phyloP scores from a whole-genome alignment of 2,113 vertebrate species.

The Columba livia region DNA sequence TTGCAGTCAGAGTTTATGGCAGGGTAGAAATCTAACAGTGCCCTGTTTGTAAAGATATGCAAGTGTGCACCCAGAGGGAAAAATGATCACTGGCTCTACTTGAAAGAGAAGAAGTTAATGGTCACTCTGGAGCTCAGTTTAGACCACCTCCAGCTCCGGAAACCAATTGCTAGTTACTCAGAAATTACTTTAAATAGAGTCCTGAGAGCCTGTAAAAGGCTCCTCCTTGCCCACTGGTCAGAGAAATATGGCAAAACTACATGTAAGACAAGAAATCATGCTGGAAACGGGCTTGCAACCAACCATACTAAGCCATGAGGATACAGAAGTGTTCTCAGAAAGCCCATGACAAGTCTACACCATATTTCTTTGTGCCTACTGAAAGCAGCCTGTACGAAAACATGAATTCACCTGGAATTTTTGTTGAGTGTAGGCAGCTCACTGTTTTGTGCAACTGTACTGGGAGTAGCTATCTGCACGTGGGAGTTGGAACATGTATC shows the following conservation, averaged over 20 bases:
- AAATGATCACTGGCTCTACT: conserved; percentile 48
- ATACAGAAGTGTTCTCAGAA: background rate
- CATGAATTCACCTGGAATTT: background rate
- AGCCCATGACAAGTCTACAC: background rate
- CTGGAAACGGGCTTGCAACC: background rate
- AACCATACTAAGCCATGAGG: background rate
- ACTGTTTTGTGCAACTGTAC: background rate
- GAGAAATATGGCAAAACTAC: background rate
- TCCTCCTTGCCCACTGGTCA: background rate
- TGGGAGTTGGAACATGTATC: background rate
- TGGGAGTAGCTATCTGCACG: background rate
- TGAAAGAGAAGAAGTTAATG: conserved; percentile 58
- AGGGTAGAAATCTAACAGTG: conserved; percentile 44
- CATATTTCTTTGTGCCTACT: background rate
- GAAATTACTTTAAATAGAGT: background rate
- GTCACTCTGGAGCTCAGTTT: background rate
- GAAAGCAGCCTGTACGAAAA: background rate
- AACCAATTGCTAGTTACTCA: background rate
- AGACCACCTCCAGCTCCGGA: background rate
- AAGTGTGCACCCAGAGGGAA: conserved; percentile 38
- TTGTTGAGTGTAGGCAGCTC: background rate
- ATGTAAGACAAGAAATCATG: background rate
- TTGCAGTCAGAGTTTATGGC: conserved; percentile 47
- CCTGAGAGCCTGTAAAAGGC: background rate
- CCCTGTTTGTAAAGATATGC: conserved; percentile 43